Evolutionary conservation across 2,888 invertebrate species (phyloP).

Genomic region (Tetrapedia diversipes): DNA sequence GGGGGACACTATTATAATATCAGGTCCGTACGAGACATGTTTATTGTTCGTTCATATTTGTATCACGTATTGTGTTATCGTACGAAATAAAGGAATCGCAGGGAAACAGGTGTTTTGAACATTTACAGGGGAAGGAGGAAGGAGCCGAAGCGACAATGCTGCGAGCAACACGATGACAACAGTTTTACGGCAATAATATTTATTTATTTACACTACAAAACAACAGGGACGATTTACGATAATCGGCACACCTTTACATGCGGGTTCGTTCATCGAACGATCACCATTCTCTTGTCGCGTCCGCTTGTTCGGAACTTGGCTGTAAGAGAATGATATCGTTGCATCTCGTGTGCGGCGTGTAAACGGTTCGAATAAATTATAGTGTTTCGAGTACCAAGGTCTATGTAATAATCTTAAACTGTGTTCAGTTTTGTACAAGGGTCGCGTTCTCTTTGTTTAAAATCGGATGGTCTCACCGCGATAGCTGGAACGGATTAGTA

Average conservation of each 20-base stretch:
- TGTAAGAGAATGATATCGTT: constrained; percentile 23
- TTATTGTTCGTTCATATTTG: constrained; percentile 8
- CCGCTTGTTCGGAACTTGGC: constrained; percentile 7
- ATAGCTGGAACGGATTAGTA: background rate
- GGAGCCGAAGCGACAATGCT: background rate
- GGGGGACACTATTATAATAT: background rate
- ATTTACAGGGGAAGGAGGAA: background rate
- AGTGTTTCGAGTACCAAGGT: constrained; percentile 16
- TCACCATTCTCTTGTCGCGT: constrained; percentile 36
- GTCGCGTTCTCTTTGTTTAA: background rate
- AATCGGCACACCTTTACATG: constrained; percentile 35
- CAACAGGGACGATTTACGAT: constrained; percentile 77
- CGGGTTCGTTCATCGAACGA: constrained; percentile 5
- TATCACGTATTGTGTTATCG: background rate
- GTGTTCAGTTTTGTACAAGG: constrained; percentile 11
- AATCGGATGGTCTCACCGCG: constrained; percentile 22
- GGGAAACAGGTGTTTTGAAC: no score
- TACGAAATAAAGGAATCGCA: constrained; percentile 22
- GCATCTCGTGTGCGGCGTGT: constrained; percentile 27
- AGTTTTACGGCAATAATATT: constrained; percentile 78
- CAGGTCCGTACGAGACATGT: background rate
- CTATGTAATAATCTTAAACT: background rate
- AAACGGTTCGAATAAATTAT: constrained; percentile 1
- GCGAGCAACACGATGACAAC: no score
- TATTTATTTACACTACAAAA: constrained; percentile 82